Evolutionary conservation across 2,888 invertebrate species (phyloP), one percentile per base, ranked within the genome.

Genomic region (Salticus scenicus): DNA sequence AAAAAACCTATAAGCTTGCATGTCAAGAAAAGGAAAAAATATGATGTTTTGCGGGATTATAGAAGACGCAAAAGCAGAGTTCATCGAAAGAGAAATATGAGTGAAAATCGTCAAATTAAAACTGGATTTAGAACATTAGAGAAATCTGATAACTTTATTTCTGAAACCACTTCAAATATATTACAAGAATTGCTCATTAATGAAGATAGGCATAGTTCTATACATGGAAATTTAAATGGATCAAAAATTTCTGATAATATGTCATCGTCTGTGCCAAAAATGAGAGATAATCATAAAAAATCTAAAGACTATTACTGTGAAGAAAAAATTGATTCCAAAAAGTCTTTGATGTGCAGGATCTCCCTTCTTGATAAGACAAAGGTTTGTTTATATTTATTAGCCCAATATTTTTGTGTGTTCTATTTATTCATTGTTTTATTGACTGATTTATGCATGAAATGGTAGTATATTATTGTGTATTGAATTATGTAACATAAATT

Each of bases 171-270:
- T 4, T 64, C 42, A 17, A 85, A 85, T 28, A 79, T 85, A 42
- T 69, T 85, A 28, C 84, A 85, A 73, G 84, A 85, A 17, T 64
- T 85, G 24, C 27, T 85, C 8, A 79, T 85, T 10, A 85, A 78
- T 69, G 84, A 85, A 20, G 84, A 85, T 12, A 12, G 67, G 30
- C 64, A 63, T 10, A 47, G 75, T 28, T 71, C 71, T n/a, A 66
- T 66, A 41, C 24, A 71, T 33, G 14, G 33, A n/a, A 73, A 80
- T 41, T 73, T 73, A 30, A 28, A 28, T 70, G 70, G 42, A 4
- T 33, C 67, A n/a, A 74, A 74, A 57, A 74, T 70, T 37, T 37
- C 42, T 42, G 67, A 67, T 30, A 51, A n/a, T 28, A 28, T 24
- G n/a, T 33, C 57, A 30, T 66, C 31, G n/a, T 57, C 27, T 70